phyloP scores from a whole-genome alignment of 2,888 invertebrate species.

The Hemicrepidius hirtus region DNA sequence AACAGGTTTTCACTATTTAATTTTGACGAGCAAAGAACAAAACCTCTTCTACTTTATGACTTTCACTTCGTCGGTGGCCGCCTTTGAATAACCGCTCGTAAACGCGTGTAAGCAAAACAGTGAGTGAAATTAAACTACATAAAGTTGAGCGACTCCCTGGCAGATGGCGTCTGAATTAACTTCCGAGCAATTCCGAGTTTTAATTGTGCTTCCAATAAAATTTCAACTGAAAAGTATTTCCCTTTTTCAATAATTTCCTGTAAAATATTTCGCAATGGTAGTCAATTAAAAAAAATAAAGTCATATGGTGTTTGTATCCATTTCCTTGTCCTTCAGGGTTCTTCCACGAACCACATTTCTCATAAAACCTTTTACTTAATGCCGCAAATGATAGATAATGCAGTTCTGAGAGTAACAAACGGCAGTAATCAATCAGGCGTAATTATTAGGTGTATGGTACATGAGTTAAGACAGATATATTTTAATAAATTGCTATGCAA shows the following conservation, averaged over 20 bases:
- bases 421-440: constrained; percentile 24
- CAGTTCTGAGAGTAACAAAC: constrained; percentile 13
- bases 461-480: constrained; percentile 27
- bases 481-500: constrained; percentile 26
- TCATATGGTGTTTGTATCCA: not conserved
- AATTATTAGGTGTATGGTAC: constrained; percentile 31
- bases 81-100: constrained; percentile 14
- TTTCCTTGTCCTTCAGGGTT: constrained; percentile 21
- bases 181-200: not conserved
- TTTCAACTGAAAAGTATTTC: not conserved
- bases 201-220: too few species aligned
- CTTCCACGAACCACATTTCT: constrained; percentile 22
- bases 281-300: too few species aligned
- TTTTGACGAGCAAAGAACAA: constrained; percentile 9
- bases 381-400: constrained; percentile 24
- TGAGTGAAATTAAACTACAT: not conserved
- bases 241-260: too few species aligned
- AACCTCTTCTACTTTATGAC: constrained; percentile 16
- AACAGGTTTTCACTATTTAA: too few species aligned
- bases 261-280: too few species aligned
- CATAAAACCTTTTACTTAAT: constrained; percentile 10
- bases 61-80: constrained; percentile 13
- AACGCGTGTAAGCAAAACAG: constrained; percentile 9
- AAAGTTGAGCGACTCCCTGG: not conserved
- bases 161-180: constrained; percentile 10